These are phyloP conservation scores for Amitus sp. DNA, from an alignment of 2,888 invertebrate species.

Conservation along the genomic window DNA sequence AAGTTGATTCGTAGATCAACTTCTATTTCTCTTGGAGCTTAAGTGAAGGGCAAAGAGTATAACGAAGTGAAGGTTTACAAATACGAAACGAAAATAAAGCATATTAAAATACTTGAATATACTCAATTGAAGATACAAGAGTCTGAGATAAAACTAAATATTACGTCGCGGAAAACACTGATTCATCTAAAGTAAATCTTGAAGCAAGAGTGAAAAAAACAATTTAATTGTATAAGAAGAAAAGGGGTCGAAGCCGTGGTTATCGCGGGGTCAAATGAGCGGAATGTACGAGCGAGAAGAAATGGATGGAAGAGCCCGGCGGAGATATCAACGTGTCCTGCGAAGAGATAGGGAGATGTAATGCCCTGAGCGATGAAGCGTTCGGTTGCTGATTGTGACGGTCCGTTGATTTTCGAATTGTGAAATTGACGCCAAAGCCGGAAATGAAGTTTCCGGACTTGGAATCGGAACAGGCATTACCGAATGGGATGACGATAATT, in stretches of 20 bases:
- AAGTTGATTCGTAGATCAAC: no score
- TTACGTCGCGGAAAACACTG: no score
- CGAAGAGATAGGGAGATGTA: constrained; percentile 54
- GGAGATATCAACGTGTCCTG: constrained; percentile 42
- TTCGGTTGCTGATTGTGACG: constrained; percentile 54
- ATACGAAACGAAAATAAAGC: no score
- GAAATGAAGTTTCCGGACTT: constrained; percentile 58
- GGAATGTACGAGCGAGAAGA: constrained; percentile 33
- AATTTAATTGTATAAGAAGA: no score
- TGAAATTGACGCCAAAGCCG: constrained; percentile 53
- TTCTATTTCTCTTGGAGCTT: no score
- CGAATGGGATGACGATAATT: constrained; percentile 42
- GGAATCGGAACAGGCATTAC: constrained; percentile 42
- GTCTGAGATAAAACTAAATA: no score
- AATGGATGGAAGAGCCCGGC: constrained; percentile 31
- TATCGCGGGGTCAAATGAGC: constrained; percentile 23
- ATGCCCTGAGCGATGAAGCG: constrained; percentile 55
- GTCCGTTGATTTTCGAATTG: constrained; percentile 58
- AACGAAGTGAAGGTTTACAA: no score
- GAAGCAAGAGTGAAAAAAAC: no score
- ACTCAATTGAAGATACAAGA: no score
- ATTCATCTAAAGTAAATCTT: no score
- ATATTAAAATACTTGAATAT: no score
- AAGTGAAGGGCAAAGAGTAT: no score
- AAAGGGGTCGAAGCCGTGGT: constrained; percentile 9